Evolutionary conservation across 2,113 vertebrate species (phyloP).

Genomic region (Plecotus auritus): DNA sequence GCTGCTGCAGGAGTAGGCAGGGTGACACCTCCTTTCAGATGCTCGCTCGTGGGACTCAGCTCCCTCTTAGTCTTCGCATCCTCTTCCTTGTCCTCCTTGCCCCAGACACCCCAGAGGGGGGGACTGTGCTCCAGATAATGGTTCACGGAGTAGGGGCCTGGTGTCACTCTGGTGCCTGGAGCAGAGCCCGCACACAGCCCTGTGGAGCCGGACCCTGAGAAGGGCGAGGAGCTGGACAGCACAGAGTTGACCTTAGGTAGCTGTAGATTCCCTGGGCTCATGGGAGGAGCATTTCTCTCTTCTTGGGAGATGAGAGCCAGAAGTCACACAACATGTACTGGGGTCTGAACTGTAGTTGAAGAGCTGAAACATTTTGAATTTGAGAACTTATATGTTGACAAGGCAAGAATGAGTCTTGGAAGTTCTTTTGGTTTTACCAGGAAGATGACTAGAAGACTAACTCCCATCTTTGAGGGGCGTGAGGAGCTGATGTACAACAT

Average conservation of each 20-base stretch:
- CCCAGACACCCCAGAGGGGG: too few species aligned
- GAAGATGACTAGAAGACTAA: background rate
- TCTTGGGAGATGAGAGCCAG: background rate
- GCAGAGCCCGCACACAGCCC: too few species aligned
- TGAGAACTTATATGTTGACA: background rate
- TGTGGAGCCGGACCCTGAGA: too few species aligned
- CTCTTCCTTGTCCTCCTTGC: too few species aligned
- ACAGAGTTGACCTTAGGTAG: too few species aligned
- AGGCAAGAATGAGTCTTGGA: background rate
- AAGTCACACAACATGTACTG: background rate
- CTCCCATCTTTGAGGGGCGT: background rate
- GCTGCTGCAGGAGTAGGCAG: background rate
- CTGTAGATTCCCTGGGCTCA: too few species aligned
- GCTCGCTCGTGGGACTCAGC: background rate
- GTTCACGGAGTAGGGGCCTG: too few species aligned
- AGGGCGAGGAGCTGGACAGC: too few species aligned
- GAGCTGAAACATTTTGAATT: background rate
- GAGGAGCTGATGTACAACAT: background rate
- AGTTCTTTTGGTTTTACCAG: background rate
- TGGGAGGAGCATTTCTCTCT: background rate
- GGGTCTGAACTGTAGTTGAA: background rate
- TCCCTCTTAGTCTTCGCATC: background rate
- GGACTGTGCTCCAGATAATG: too few species aligned
- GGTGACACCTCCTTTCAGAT: background rate
- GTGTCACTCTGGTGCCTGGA: too few species aligned